Evolutionary conservation across 2,888 invertebrate species (phyloP).

Genomic region (Synergus umbraculus): DNA sequence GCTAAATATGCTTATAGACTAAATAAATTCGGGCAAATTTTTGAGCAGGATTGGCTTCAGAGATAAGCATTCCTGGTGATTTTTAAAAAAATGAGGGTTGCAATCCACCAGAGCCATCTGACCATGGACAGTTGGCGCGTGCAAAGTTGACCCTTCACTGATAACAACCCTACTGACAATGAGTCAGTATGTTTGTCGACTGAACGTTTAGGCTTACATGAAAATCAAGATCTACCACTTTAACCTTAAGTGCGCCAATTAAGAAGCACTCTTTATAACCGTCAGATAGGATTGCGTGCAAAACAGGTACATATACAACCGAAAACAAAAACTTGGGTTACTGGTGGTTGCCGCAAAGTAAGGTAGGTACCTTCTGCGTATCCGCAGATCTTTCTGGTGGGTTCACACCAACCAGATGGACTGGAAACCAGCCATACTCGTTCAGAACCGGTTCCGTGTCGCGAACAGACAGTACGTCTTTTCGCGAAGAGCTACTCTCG

Average conservation of each 20-base stretch:
- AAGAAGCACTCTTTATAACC: constrained; percentile 22
- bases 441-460: constrained; percentile 70
- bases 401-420: constrained; percentile 64
- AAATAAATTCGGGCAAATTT: no score
- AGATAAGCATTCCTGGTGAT: no score
- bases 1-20: no score
- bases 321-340: constrained; percentile 37
- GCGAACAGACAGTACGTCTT: constrained; percentile 62
- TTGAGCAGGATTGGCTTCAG: no score
- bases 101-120: no score
- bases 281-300: constrained; percentile 27
- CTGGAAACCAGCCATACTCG: constrained; percentile 69
- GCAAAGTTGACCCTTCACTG: neutral
- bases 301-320: constrained; percentile 11
- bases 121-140: neutral
- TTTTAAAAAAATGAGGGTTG: no score
- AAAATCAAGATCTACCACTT: constrained; percentile 30
- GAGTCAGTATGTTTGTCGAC: neutral
- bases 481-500: constrained; percentile 62
- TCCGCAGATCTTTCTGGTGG: constrained; percentile 60
- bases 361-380: constrained; percentile 41
- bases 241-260: constrained; percentile 34
- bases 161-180: neutral
- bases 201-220: constrained; percentile 10
- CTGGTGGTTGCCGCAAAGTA: constrained; percentile 23